phyloP scores from a whole-genome alignment of 2,888 invertebrate genomes.

The Petrophora chlorosata region DNA sequence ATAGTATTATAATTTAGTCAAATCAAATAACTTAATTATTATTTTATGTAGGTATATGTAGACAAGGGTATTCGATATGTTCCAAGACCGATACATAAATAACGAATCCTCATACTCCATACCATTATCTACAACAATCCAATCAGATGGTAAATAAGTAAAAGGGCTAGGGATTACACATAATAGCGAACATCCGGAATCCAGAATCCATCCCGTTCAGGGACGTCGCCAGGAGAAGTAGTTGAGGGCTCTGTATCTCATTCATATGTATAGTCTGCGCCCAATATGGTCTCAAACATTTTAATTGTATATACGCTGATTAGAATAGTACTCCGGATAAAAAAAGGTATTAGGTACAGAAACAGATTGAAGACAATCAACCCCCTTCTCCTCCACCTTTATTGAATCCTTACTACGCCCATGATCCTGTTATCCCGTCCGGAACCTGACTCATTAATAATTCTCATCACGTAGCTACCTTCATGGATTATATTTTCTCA shows the following conservation, averaged over 20 bases:
- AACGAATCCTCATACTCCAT: constrained; percentile 24
- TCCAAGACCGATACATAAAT: constrained; percentile 25
- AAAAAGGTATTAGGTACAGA: too few species aligned
- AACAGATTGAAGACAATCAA: too few species aligned
- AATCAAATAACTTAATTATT: not conserved
- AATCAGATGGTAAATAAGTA: constrained; percentile 40
- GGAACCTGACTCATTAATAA: constrained; percentile 44
- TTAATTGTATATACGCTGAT: too few species aligned
- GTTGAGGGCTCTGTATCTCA: too few species aligned
- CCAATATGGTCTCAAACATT: too few species aligned
- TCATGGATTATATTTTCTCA: constrained; percentile 51
- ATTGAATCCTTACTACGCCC: too few species aligned
- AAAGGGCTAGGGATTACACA: constrained; percentile 36
- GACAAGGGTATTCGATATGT: constrained; percentile 1
- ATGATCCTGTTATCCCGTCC: constrained; percentile 24
- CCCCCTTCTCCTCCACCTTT: too few species aligned
- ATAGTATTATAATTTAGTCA: too few species aligned
- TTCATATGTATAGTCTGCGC: too few species aligned
- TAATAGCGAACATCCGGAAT: constrained; percentile 29
- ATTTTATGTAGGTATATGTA: not conserved
- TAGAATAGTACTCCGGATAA: too few species aligned
- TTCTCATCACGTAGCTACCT: constrained; percentile 45
- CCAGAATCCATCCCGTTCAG: constrained; percentile 18
- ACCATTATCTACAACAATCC: constrained; percentile 38
- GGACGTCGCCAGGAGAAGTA: too few species aligned